These are phyloP conservation scores for Nothocercus nigrocapillus DNA, from an alignment of 2,113 vertebrate species.

Conservation along the genomic window DNA sequence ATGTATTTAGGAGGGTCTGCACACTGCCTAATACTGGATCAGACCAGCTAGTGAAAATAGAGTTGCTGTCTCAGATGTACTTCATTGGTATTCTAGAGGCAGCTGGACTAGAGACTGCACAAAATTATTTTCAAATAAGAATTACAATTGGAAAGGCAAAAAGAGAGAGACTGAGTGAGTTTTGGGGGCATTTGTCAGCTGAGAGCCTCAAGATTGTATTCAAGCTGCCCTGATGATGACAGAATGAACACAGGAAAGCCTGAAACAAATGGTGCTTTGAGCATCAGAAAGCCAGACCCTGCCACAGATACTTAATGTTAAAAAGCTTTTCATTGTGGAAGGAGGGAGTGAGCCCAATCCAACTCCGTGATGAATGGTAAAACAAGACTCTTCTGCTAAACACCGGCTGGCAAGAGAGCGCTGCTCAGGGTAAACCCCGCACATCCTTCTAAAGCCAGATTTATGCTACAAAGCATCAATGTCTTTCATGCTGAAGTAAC, in stretches of 20 bases:
- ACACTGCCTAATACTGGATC: background rate
- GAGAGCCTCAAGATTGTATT: conserved; percentile 2
- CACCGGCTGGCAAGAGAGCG: background rate
- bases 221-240: background rate
- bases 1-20: background rate
- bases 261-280: background rate
- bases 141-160: conserved; percentile 50
- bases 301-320: background rate
- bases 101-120: conserved; percentile 43
- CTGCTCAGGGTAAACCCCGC: background rate
- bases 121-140: conserved; percentile 63
- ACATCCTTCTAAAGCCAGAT: background rate
- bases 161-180: conserved; percentile 13
- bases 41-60: background rate
- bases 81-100: conserved; percentile 61
- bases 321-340: conserved; percentile 19
- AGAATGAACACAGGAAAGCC: conserved; percentile 24
- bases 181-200: conserved; percentile 34
- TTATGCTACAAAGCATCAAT: background rate
- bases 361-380: background rate
- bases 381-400: background rate
- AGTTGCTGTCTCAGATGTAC: background rate
- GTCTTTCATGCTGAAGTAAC: background rate
- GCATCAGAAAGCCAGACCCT: background rate
- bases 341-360: background rate